Evolutionary conservation across 1,140 invertebrate species (phyloP).

Genomic region (Zophobas atratus): DNA sequence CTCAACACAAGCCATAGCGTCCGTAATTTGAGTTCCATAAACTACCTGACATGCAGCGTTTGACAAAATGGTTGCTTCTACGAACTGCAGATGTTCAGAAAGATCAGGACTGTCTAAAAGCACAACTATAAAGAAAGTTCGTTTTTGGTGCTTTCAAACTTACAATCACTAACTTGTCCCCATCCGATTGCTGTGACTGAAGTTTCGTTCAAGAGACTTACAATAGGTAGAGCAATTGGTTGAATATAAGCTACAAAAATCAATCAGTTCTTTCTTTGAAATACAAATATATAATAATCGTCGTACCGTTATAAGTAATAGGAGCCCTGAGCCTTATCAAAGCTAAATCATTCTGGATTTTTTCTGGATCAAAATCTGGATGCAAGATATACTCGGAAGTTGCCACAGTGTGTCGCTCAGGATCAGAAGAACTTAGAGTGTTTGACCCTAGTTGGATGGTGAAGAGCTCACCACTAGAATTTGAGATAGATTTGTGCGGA

Average conservation of each 20-base stretch:
- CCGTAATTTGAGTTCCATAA: no score
- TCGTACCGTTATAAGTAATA: not conserved
- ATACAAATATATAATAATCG: not conserved
- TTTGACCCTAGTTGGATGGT: not conserved
- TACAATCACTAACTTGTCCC: not conserved
- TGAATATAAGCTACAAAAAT: constrained; percentile 1
- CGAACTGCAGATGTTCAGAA: no score
- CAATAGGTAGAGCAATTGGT: not conserved
- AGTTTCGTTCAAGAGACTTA: constrained; percentile 5
- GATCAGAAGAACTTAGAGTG: not conserved
- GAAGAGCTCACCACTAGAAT: not conserved
- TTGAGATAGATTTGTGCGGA: not conserved
- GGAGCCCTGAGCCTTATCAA: not conserved
- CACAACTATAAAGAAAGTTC: no score
- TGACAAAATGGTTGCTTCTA: no score
- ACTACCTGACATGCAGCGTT: no score
- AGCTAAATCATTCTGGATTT: constrained; percentile 1
- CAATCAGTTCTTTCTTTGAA: not conserved
- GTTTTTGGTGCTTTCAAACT: not conserved
- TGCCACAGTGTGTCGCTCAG: not conserved
- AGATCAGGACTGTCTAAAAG: no score
- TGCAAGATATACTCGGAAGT: not conserved
- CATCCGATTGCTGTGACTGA: not conserved
- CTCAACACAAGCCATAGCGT: no score
- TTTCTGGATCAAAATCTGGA: not conserved